A percentile compares a stretch with the other conserved stretches of the same genome.
phyloP scores from a whole-genome alignment of 2,797 vertebrate genomes.

The Molossus molossus region DNA sequence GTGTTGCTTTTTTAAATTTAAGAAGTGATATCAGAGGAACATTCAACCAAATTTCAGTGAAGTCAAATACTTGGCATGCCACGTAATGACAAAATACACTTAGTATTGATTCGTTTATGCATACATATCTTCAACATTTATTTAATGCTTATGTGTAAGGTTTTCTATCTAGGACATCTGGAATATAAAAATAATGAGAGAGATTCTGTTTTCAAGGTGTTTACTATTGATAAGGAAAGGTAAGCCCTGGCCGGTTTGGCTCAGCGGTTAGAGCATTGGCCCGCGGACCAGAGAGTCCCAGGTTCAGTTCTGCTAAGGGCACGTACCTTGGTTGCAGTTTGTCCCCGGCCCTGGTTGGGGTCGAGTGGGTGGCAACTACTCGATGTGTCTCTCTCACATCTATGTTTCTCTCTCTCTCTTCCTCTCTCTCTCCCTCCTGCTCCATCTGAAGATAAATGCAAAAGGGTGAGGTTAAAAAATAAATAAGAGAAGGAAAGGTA shows the following conservation, averaged over 20 bases:
- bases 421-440: too few relatives aligned
- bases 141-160: background rate
- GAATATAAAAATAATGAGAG: background rate
- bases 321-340: too few relatives aligned
- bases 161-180: background rate
- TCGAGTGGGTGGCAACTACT: too few relatives aligned
- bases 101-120: background rate
- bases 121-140: background rate
- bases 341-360: too few relatives aligned
- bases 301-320: too few relatives aligned
- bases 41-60: background rate
- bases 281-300: too few relatives aligned
- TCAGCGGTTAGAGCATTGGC: too few relatives aligned
- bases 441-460: too few relatives aligned
- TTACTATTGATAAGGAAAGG: background rate
- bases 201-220: background rate
- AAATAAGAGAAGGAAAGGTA: background rate
- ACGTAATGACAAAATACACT: background rate
- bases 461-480: too few relatives aligned
- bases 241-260: too few relatives aligned
- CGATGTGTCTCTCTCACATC: too few relatives aligned
- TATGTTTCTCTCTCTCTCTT: too few relatives aligned
- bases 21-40: constrained; percentile 17
- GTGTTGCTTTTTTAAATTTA: background rate
- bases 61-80: background rate